These are phyloP conservation scores for Chromobotia macracanthus DNA, from an alignment of 2,797 vertebrate species.

Conservation along the genomic window DNA sequence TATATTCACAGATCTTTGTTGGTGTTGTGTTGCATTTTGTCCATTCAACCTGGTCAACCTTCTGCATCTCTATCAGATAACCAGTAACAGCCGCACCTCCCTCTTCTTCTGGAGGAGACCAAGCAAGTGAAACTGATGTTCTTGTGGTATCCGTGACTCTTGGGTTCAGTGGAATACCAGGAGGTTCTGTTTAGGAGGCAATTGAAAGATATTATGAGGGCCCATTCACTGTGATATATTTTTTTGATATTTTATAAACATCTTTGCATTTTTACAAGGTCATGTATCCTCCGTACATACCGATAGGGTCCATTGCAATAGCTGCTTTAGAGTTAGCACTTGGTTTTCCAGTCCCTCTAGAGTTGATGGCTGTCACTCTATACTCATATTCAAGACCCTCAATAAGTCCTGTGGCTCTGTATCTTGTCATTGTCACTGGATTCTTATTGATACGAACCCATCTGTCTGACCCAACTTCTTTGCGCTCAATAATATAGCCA, in stretches of 20 bases:
- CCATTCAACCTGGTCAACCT: slow-evolving; percentile 98
- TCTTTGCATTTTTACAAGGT: slow-evolving; percentile 15
- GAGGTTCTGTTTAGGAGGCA: slow-evolving; percentile 82
- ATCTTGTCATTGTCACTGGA: slow-evolving; percentile 95
- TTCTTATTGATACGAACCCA: slow-evolving; percentile 96
- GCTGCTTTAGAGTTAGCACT: slow-evolving; percentile 86
- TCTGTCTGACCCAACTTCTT: slow-evolving; percentile 90
- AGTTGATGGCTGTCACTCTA: slow-evolving; percentile 93
- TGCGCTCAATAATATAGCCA: slow-evolving; percentile 96
- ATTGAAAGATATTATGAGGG: background rate
- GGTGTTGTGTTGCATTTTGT: slow-evolving; percentile 98
- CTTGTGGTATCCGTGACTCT: slow-evolving; percentile 95
- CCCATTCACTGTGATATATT: background rate
- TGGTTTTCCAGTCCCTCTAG: slow-evolving; percentile 91
- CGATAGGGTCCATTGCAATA: slow-evolving; percentile 95
- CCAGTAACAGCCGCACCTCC: slow-evolving; percentile 92
- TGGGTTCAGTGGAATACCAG: slow-evolving; percentile 89
- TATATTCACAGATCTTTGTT: slow-evolving; percentile 97
- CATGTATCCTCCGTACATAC: slow-evolving; percentile 70
- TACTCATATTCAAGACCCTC: slow-evolving; percentile 96
- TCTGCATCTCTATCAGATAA: slow-evolving; percentile 98
- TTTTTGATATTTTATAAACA: background rate
- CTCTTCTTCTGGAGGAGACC: slow-evolving; percentile 93
- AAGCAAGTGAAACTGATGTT: slow-evolving; percentile 94
- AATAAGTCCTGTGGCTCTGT: slow-evolving; percentile 93